Conservation (phyloP, 1,140 invertebrate species). For the Mamestra configurata region DNA sequence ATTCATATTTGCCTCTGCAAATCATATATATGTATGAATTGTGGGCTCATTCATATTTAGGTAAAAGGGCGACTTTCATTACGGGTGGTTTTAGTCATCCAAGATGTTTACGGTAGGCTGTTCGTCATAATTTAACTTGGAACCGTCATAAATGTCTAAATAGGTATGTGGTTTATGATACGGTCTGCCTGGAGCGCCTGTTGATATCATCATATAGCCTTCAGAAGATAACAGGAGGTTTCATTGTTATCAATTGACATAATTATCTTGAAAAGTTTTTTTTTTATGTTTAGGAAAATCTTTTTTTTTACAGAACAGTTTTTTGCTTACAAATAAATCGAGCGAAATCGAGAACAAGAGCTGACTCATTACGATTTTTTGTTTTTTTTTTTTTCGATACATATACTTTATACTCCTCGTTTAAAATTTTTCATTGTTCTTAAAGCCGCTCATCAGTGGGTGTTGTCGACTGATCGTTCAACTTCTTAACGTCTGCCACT, state of each 20-base stretch:
- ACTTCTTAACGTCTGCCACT: not conserved
- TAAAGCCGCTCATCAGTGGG: not conserved
- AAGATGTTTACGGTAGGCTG: constrained; percentile 17
- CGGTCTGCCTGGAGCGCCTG: not conserved
- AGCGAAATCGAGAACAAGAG: too few relatives aligned
- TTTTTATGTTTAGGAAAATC: too few relatives aligned
- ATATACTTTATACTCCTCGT: not conserved
- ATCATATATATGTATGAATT: not conserved
- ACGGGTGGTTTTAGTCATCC: constrained; percentile 24
- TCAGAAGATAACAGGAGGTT: too few relatives aligned
- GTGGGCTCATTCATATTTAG: constrained; percentile 10
- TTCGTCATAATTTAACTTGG: constrained; percentile 29
- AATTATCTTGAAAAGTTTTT: too few relatives aligned
- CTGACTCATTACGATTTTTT: too few relatives aligned
- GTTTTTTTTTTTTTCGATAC: too few relatives aligned
- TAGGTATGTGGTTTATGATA: constrained; percentile 28
- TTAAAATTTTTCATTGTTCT: not conserved
- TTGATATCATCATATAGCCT: not conserved
- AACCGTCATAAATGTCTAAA: constrained; percentile 18
- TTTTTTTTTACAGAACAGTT: too few relatives aligned
- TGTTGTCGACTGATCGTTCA: constrained; percentile 4
- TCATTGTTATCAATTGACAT: too few relatives aligned
- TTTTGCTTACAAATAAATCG: too few relatives aligned
- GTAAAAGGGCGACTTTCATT: not conserved
- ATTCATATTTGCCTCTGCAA: too few relatives aligned